Evolutionary conservation across 30 jellyfish, hydroid and myxozoan genomes (phyloP), one percentile per base, ranked within the genome.

Genomic region (Aurelia aurita): DNA sequence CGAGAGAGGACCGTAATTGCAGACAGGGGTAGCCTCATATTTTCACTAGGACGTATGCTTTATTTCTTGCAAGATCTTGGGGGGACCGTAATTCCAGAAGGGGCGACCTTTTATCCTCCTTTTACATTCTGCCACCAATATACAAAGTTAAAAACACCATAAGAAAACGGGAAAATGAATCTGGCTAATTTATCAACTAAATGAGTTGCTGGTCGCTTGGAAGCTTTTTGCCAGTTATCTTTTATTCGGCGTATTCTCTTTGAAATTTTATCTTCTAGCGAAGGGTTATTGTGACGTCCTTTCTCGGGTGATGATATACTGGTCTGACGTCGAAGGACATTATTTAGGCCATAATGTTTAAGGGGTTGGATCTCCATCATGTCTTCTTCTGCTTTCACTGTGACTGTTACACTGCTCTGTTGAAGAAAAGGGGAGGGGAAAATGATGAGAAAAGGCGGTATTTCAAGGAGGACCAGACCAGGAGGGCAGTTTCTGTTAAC

Each of bases 121-220:
- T 35, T n/a, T n/a, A 80, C 20, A 19, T 66, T 69, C 29, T 26
- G 67, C 87, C 86, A 74, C 95, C 95, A 85, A 44, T 85, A 85
- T 29, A 71, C 66, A 28, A 85, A 72, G 61, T 85, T 85, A 31
- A 85, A 85, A 11, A 67, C 45, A 16, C 80, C 79, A 45, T 73
- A 85, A 0, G 78, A 23, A 11, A 85, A 62, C 25, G 95, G 95
- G 45, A 85, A 85, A 3, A 85, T 25, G 22, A 85, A 47, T 31
- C 95, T 62, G 18, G 95, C 88, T 0, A 85, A 5, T 54, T 54
- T n/a, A 55, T 85, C 95, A 64, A 85, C 91, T n/a, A 81, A 22
- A 19, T 81, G 91, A 13, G 91, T 31, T 8, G 85, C 85, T 2
- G 91, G 69, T 55, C 75, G 13, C 51, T 62, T 62, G 5, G 85